Conservation (phyloP, 2,888 invertebrate genomes). For the Eristalis intricaria region DNA sequence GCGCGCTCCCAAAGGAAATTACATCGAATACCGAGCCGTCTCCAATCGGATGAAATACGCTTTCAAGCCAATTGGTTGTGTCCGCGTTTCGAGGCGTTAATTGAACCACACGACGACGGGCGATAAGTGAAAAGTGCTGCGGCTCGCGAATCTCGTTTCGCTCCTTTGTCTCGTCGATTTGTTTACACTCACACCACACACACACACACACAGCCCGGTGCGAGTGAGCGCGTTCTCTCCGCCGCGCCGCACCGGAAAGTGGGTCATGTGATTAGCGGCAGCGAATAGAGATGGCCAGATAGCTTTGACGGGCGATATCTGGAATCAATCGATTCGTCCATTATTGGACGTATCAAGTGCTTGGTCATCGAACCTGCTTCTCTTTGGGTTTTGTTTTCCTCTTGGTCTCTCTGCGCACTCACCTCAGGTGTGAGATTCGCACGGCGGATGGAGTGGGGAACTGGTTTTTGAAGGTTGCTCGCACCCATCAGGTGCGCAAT, state of each 20-base stretch:
- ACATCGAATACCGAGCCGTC: background rate
- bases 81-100: background rate
- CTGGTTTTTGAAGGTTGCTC: background rate
- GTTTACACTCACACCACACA: background rate
- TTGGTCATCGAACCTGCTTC: constrained; percentile 32
- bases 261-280: constrained; percentile 34
- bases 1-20: background rate
- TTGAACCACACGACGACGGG: background rate
- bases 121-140: background rate
- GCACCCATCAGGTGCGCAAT: background rate
- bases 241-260: constrained; percentile 23
- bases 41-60: background rate
- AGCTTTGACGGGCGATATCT: constrained; percentile 11
- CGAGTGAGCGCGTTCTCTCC: no score
- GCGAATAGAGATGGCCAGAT: constrained; percentile 3
- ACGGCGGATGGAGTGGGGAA: background rate
- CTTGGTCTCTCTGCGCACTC: background rate
- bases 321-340: constrained; percentile 22
- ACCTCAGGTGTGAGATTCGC: background rate
- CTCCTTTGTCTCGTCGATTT: constrained; percentile 5
- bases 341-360: constrained; percentile 36
- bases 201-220: no score
- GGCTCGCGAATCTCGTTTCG: background rate
- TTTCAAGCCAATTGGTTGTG: background rate
- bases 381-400: background rate